A percentile compares a stretch with the other conserved stretches of the same genome.
phyloP scores from a whole-genome alignment of 2,888 invertebrate genomes.

The Arctia plantaginis region DNA sequence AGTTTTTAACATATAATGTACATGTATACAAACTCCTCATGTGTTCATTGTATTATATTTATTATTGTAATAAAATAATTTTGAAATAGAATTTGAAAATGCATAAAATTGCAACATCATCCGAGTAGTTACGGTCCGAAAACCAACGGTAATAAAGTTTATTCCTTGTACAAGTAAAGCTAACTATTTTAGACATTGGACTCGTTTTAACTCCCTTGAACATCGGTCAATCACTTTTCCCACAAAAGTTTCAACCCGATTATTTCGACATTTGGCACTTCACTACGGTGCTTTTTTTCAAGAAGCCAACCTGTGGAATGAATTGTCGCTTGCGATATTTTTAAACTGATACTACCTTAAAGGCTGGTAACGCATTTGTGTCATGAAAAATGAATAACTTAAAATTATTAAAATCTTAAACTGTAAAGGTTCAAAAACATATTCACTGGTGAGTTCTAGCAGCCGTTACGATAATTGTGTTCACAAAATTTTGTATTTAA shows the following conservation, averaged over 20 bases:
- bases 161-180: background rate
- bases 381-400: too few species aligned
- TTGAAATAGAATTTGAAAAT: background rate
- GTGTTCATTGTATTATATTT: too few species aligned
- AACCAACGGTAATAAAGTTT: too few species aligned
- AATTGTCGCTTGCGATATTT: background rate
- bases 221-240: too few species aligned
- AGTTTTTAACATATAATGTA: too few species aligned
- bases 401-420: background rate
- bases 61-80: too few species aligned
- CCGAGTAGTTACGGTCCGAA: background rate
- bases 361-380: too few species aligned
- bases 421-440: background rate
- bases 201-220: background rate
- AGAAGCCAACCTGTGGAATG: background rate
- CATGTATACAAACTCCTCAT: too few species aligned
- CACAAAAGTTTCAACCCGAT: too few species aligned
- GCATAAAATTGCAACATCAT: background rate
- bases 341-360: background rate
- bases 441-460: background rate
- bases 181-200: background rate
- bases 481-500: background rate
- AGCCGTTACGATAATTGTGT: background rate
- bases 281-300: too few species aligned
- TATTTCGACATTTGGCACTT: too few species aligned